Base-by-base conservation (phyloP, 2,888 invertebrate species). In the Aphodius granarius region DNA sequence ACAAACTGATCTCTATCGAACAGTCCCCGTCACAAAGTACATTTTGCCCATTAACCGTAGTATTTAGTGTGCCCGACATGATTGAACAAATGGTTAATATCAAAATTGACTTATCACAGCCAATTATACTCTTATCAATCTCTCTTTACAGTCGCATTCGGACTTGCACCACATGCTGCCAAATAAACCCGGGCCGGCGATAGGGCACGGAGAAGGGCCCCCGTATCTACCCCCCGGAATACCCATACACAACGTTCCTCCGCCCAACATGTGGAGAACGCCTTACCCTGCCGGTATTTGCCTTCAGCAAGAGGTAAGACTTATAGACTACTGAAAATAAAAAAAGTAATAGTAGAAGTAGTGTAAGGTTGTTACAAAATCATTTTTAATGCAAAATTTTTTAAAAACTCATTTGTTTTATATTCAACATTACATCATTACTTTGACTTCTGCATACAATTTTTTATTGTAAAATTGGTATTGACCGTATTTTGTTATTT, bases 91-190 rank as follows among this genome's bases (percentile, higher is more conserved):
- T 43, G 43, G 43, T 43, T 43, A 43, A 65, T 65, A 65, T 65
- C 66, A 65, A 18, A 65, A 65, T 19, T 17, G 66, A 65, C 9
- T 72, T 73, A 19, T 18, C 78, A 73, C 18, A 66, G 16, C 18
- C 17, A 72, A 71, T 43, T 74, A 74, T 65, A 74, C 64, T 65
- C 63, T 75, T 16, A 18, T n/a, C 65, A 65, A 66, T 20, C 13
- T 13, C n/a, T 68, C 2, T 20, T 20, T 68, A 9, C 22, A 68
- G 68, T 68, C 68, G 6, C 68, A 18, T 68, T 19, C 68, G 18
- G 68, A 68, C 20, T n/a, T 68, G 43, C 43, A 43, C 18, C 68
- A 68, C 22, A n/a, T 68, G 22, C 20, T 68, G 22, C 68, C 68
- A 21, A 68, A 22, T 68, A 68, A 68, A 16, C 68, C 18, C n/a